Evolutionary conservation across 2,113 vertebrate genomes (phyloP), one percentile per base, ranked within the genome.

Genomic region (Vulpes vulpes): DNA sequence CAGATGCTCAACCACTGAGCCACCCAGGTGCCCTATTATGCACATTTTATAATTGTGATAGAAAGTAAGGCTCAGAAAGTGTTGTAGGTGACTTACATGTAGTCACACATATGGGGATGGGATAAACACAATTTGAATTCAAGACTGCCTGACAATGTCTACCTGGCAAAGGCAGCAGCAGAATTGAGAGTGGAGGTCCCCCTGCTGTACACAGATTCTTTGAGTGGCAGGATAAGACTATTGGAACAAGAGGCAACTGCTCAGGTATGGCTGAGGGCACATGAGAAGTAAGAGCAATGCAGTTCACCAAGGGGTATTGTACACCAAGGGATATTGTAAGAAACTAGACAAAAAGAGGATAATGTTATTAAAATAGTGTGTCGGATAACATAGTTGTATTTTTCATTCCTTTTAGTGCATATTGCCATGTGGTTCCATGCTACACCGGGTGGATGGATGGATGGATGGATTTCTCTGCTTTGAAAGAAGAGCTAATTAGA

Each of bases 161-260:
- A 1, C 7, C 69, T 38, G 55, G 49, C 43, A 22, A 65, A 11
- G 16, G 11, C 67, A 11, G 32, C 7, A 19, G 23, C 69, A 74
- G 67, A 15, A 6, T 5, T 62, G 25, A 55, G 35, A 8, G 43
- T 1, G 0, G 3, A 23, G 8, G 12, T 8, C 8, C 6, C 43
- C 17, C 4, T 14, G n/a, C 53, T 30, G 57, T 7, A 9, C 57
- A 7, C 14, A 55, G 32, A 25, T 38, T 82, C 65, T 64, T n/a
- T 38, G 12, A 73, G 43, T 5, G 19, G 65, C 78, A 43, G 64
- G 60, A 12, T 0, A 1, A 60, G 30, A 59, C 16, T 71, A n/a
- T 57, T 43, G 35, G 16, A 60, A 35, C 3, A 2, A 79, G 30
- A 35, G 30, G 25, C 22, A 11, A 20, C 22, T 53, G 35, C 38